These are phyloP conservation scores for Tangara arthus DNA, from an alignment of 2,797 vertebrate genomes.

Conservation along the genomic window DNA sequence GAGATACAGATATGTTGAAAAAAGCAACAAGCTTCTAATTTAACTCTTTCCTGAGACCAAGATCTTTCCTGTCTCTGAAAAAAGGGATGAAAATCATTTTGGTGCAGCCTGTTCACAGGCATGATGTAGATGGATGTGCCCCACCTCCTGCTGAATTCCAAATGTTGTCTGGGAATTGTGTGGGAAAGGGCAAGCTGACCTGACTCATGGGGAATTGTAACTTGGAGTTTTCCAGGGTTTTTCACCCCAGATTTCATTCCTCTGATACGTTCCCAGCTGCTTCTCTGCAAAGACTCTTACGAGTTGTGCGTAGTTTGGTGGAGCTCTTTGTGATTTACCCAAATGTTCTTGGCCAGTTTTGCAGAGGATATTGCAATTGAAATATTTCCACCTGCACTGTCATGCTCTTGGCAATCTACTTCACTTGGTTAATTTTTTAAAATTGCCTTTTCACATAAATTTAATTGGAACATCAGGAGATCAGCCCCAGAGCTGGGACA, in stretches of 20 bases:
- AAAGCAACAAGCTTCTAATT: neutral
- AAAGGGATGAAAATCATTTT: neutral
- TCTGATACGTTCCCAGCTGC: neutral
- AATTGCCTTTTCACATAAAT: neutral
- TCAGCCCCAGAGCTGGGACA: neutral
- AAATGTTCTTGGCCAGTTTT: neutral
- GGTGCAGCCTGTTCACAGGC: neutral
- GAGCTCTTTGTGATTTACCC: neutral
- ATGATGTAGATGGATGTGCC: neutral
- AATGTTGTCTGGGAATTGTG: neutral
- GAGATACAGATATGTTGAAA: neutral
- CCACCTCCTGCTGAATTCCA: neutral
- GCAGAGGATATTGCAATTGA: neutral
- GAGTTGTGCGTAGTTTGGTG: neutral
- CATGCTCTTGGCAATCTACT: neutral
- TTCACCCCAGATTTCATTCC: neutral
- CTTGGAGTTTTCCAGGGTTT: neutral
- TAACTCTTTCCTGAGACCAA: neutral
- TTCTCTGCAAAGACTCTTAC: neutral
- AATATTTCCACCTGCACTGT: neutral
- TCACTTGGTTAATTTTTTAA: neutral
- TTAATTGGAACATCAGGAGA: neutral
- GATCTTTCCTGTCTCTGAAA: neutral
- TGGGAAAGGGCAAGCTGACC: neutral
- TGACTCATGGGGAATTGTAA: neutral